Evolutionary conservation across 2,113 vertebrate species (phyloP).

Genomic region (Euleptes europaea): DNA sequence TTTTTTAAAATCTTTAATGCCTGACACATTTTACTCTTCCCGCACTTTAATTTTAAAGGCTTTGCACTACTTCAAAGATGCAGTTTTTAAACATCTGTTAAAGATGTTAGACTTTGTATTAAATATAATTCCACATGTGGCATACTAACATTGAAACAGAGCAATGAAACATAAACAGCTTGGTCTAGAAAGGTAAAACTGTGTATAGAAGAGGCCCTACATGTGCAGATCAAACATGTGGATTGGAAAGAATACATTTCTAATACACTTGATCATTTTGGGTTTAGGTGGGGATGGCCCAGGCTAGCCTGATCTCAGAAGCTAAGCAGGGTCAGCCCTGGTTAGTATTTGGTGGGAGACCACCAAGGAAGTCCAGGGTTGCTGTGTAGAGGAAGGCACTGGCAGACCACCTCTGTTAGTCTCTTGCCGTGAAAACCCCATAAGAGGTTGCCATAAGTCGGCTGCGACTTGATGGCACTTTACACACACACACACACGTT

Average conservation of each 20-base stretch:
- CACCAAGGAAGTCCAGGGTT: too few species aligned
- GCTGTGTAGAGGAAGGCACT: too few species aligned
- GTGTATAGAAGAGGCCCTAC: neutral
- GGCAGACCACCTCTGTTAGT: too few species aligned
- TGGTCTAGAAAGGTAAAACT: neutral
- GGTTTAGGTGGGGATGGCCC: too few species aligned
- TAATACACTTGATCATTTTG: too few species aligned
- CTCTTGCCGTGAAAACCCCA: too few species aligned
- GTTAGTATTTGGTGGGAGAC: too few species aligned
- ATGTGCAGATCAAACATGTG: neutral
- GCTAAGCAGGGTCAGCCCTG: too few species aligned
- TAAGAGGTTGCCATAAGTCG: too few species aligned
- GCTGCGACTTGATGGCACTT: too few species aligned
- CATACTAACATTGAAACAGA: neutral
- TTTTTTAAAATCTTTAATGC: conserved; percentile 14
- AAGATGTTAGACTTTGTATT: neutral
- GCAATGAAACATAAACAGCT: neutral
- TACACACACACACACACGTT: too few species aligned
- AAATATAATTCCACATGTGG: neutral
- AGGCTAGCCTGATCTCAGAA: too few species aligned
- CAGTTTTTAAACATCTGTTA: neutral
- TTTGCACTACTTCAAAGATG: conserved; percentile 19
- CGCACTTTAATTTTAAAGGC: neutral
- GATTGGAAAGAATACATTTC: neutral
- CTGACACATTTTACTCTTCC: neutral